Evolutionary conservation across 2,797 vertebrate genomes (phyloP).

Genomic region (Carapus acus): DNA sequence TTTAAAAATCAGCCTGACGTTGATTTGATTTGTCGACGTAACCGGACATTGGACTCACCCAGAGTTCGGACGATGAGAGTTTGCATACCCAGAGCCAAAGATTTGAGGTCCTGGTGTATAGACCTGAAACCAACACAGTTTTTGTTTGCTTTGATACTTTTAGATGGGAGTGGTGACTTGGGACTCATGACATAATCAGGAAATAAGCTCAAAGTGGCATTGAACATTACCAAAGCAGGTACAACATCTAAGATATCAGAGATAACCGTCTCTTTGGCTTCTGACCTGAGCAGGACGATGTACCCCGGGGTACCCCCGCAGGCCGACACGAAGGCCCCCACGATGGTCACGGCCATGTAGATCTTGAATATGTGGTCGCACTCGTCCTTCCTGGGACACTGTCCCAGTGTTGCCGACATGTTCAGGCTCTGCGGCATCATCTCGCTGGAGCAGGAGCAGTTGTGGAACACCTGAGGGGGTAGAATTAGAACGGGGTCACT

Average conservation of each 20-base stretch:
- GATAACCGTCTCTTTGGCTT: neutral
- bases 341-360: slow-evolving; percentile 80
- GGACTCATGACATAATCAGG: too few relatives aligned
- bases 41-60: slow-evolving; percentile 70
- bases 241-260: too few relatives aligned
- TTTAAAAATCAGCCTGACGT: neutral
- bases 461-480: slow-evolving; percentile 78
- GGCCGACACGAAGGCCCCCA: slow-evolving; percentile 82
- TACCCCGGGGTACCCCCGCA: slow-evolving; percentile 85
- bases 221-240: too few relatives aligned
- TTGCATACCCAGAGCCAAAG: slow-evolving; percentile 89
- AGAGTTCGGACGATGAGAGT: slow-evolving; percentile 84
- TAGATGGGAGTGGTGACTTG: too few relatives aligned
- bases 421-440: slow-evolving; percentile 53
- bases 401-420: slow-evolving; percentile 77
- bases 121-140: slow-evolving; percentile 80
- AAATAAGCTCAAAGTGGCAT: too few relatives aligned
- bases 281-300: slow-evolving; percentile 87
- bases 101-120: slow-evolving; percentile 83
- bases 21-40: too few relatives aligned
- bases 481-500: neutral
- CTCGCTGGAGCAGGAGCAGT: slow-evolving; percentile 80
- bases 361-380: slow-evolving; percentile 82
- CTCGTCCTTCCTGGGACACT: slow-evolving; percentile 77
- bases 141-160: too few relatives aligned